Base-by-base conservation (phyloP, 2,888 invertebrate genomes). In the Cephus rjabovi region DNA sequence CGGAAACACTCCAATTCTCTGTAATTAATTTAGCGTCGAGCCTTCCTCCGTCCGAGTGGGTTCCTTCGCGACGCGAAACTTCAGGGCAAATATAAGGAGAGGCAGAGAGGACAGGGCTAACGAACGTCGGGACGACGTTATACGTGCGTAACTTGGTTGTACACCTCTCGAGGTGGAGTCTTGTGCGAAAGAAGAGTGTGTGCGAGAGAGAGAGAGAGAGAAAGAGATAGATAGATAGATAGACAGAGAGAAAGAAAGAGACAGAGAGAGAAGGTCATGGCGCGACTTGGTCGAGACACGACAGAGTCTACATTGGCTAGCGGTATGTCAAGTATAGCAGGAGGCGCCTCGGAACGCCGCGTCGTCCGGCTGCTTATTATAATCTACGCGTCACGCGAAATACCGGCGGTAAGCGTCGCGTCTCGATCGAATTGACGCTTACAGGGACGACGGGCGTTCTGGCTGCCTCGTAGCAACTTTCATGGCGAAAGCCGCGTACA, bases 231-330 rank as follows among this genome's bases (percentile, higher is more conserved):
- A 34, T 73, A 71, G 68, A 35, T 33, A 37, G 15, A 56, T 11
- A 74, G 74, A 69, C 11, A 79, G 74, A 34, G 56, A 73, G 77
- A 81, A 79, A 77, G 69, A 75, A 75, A 40, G 76, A 75, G 76
- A 78, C 30, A 75, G 79, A 77, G 83, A 75, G 76, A 77, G 83
- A 83, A 82, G 81, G 81, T 83, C 71, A 23, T 71, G 31, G 71
- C 71, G 71, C 71, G 71, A 34, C 33, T 34, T 34, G 30, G 71
- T 34, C 30, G 71, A 31, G 71, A 34, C 31, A 33, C 71, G 31
- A 31, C 23, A 30, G 71, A 71, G 23, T 33, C 15, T 34, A 71
- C 71, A 31, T 31, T 33, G 71, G 71, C 71, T 34, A 12, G 71
- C 12, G 33, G 33, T 34, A 33, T 34, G 71, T 71, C 71, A 34